These are phyloP conservation scores for Musca domestica DNA, from an alignment of 1,140 invertebrate species.

Conservation along the genomic window DNA sequence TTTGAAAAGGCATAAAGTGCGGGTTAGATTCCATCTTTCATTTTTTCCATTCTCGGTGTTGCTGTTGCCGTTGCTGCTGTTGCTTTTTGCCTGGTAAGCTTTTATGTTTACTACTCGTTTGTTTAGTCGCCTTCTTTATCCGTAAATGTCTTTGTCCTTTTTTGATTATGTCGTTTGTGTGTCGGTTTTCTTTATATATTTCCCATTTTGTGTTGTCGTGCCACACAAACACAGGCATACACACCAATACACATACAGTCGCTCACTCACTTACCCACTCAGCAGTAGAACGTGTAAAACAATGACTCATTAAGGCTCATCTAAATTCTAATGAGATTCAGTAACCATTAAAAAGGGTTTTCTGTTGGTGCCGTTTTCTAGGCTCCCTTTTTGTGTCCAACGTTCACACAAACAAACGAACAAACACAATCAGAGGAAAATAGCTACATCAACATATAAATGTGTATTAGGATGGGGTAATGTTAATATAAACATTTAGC, in stretches of 20 bases:
- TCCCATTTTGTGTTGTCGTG: background rate
- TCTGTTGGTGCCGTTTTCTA: slow-evolving; percentile 5
- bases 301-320: slow-evolving; percentile 55
- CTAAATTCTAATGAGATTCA: slow-evolving; percentile 55
- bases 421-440: too few relatives aligned
- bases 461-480: too few relatives aligned
- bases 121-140: slow-evolving; percentile 1
- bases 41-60: background rate
- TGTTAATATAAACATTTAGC: too few relatives aligned
- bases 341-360: slow-evolving; percentile 32
- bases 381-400: too few relatives aligned
- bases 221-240: background rate
- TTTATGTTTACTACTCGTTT: slow-evolving; percentile 9
- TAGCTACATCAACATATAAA: too few relatives aligned
- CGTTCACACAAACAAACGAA: background rate
- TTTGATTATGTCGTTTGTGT: slow-evolving; percentile 14
- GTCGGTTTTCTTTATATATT: too few relatives aligned
- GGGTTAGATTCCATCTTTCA: too few relatives aligned
- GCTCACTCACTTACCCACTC: too few relatives aligned
- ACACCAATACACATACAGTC: background rate
- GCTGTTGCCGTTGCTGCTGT: slow-evolving; percentile 24
- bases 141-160: slow-evolving; percentile 7
- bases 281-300: slow-evolving; percentile 51
- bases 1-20: too few relatives aligned
- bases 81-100: background rate